A percentile compares a stretch with the other conserved stretches of the same genome.
phyloP scores from a whole-genome alignment of 2,888 invertebrate genomes.

The Hypolimnas misippus region DNA sequence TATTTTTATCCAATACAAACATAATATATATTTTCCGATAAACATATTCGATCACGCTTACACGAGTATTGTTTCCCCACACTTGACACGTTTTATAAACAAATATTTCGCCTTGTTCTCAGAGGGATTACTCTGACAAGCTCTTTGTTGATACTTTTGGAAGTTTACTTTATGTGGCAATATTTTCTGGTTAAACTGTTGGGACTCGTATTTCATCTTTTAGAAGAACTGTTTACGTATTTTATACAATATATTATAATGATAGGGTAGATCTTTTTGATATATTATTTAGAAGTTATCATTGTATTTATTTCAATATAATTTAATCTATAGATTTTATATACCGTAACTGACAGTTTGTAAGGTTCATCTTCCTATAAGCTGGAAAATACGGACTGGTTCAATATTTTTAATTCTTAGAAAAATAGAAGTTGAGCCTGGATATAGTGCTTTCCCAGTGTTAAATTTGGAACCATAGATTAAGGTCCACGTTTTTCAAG shows the following conservation, averaged over 20 bases:
- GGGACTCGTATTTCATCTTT: neutral
- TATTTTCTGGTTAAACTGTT: constrained; percentile 31
- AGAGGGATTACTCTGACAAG: constrained; percentile 37
- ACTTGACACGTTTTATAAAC: constrained; percentile 41
- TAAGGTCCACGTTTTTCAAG: no score
- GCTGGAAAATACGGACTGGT: no score
- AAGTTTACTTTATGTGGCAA: constrained; percentile 29
- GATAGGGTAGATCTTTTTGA: neutral
- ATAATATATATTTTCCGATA: neutral
- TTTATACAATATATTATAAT: constrained; percentile 2
- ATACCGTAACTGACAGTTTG: no score
- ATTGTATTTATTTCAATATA: neutral
- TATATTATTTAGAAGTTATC: neutral
- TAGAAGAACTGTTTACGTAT: neutral
- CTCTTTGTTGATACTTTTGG: constrained; percentile 35
- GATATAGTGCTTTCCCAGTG: no score
- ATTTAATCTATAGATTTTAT: no score
- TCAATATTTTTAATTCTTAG: no score
- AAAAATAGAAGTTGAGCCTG: no score
- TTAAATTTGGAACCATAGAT: no score
- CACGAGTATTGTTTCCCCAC: constrained; percentile 24
- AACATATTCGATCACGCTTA: constrained; percentile 19
- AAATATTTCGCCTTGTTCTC: constrained; percentile 41
- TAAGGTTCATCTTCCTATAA: no score
- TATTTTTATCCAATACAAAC: neutral